A percentile compares a stretch with the other conserved stretches of the same genome.
These are phyloP conservation scores for Anastrepha ludens DNA, from an alignment of 1,140 invertebrate genomes.

Conservation along the genomic window DNA sequence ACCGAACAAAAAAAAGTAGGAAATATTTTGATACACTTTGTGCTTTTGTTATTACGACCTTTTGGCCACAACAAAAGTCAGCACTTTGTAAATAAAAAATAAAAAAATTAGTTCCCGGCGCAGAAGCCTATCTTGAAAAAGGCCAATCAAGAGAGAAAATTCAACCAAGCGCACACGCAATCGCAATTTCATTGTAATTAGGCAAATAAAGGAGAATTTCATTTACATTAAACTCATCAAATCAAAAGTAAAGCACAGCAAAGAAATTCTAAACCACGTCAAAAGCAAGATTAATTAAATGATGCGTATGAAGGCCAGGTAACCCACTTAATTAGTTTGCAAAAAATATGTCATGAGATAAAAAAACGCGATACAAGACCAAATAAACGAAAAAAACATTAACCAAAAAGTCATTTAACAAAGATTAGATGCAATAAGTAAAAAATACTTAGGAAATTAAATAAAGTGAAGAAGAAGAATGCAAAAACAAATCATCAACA, in stretches of 20 bases:
- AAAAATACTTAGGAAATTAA: background rate
- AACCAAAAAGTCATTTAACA: background rate
- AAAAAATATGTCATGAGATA: background rate
- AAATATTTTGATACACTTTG: background rate
- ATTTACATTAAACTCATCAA: conserved; percentile 34
- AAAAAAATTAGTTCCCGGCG: background rate
- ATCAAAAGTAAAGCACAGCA: background rate
- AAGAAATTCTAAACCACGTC: conserved; percentile 35
- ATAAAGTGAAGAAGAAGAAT: background rate
- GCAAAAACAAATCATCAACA: conserved; percentile 17
- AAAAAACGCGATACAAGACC: background rate
- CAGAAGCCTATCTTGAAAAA: background rate
- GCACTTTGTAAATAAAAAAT: background rate
- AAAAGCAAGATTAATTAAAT: conserved; percentile 3
- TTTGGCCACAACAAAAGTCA: background rate
- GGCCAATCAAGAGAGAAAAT: background rate
- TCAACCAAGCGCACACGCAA: conserved; percentile 34
- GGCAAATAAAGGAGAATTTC: conserved; percentile 36
- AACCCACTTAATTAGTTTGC: conserved; percentile 7
- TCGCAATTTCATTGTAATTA: conserved; percentile 33
- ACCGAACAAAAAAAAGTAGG: background rate
- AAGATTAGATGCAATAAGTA: conserved; percentile 34
- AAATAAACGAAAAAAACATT: background rate
- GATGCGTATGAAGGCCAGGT: conserved; percentile 20
- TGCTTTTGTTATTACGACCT: background rate